A percentile compares a stretch with the other conserved stretches of the same genome.
These are phyloP conservation scores for Xiphophorus hellerii DNA, from an alignment of 2,113 vertebrate species.

Conservation along the genomic window DNA sequence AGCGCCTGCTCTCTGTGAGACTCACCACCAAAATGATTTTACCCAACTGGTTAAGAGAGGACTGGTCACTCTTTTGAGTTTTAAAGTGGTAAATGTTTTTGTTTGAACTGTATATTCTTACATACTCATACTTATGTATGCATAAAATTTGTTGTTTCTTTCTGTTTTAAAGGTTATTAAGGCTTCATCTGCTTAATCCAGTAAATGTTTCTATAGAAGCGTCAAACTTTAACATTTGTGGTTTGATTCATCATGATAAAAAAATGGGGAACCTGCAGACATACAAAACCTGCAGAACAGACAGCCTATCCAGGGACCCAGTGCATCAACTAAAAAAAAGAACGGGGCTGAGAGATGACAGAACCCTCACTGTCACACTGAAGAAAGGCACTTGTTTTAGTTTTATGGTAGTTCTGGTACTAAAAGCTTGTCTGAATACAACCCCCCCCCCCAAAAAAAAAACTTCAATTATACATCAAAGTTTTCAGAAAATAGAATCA, in stretches of 20 bases:
- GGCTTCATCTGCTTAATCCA: not conserved
- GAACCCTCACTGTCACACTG: no score
- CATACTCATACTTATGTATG: not conserved
- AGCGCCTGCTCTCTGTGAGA: not conserved
- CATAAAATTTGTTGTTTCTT: not conserved
- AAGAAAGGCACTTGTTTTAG: no score
- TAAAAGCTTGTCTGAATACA: not conserved
- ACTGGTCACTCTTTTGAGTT: not conserved
- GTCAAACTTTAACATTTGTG: not conserved
- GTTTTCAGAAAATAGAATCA: slow-evolving; percentile 14
- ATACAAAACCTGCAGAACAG: not conserved
- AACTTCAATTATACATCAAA: not conserved
- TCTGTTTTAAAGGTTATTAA: no score
- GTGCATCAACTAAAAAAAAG: not conserved
- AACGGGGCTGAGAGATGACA: not conserved
- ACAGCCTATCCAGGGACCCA: not conserved
- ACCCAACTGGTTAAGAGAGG: not conserved
- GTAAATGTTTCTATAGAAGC: not conserved
- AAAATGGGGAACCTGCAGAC: not conserved
- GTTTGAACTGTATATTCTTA: not conserved
- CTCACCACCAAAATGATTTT: not conserved
- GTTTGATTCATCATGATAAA: not conserved
- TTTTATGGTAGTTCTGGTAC: not conserved
- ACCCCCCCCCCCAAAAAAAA: no score
- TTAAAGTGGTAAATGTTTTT: not conserved